Conservation (phyloP, 2,888 invertebrate species). For the Volucella zonaria region DNA sequence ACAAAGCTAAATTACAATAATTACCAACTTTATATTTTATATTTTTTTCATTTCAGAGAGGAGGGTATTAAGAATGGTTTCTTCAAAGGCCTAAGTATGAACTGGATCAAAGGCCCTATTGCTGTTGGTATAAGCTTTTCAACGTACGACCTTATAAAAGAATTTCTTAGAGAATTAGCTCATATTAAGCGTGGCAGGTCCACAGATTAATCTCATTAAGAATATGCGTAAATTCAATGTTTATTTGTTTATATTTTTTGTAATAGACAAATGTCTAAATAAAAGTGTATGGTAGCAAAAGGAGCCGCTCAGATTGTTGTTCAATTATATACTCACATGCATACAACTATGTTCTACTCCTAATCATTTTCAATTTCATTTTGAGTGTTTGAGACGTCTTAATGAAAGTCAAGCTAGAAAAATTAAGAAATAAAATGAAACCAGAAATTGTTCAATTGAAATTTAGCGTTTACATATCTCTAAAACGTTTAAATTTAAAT, state of each 20-base stretch:
- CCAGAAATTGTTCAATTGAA: too few relatives aligned
- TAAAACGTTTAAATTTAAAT: too few relatives aligned
- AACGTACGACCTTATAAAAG: conserved; percentile 92
- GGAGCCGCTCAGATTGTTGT: conserved; percentile 13
- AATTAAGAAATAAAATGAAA: too few relatives aligned
- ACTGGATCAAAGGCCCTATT: conserved; percentile 97
- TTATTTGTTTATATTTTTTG: not conserved
- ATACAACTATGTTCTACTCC: conserved; percentile 9
- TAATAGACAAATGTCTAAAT: conserved; percentile 19
- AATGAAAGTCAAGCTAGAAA: too few relatives aligned
- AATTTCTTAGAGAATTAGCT: conserved; percentile 84
- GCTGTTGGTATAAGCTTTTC: conserved; percentile 98
- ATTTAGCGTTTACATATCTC: too few relatives aligned
- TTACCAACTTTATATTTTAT: not conserved
- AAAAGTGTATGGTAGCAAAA: conserved; percentile 22
- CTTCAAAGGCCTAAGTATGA: conserved; percentile 99
- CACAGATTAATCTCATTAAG: conserved; percentile 27
- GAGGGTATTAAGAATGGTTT: conserved; percentile 95
- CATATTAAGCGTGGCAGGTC: conserved; percentile 80
- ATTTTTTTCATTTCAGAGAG: conserved; percentile 83
- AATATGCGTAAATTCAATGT: conserved; percentile 16
- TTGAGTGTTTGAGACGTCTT: not conserved
- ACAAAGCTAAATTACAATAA: too few relatives aligned
- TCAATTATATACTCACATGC: conserved; percentile 27
- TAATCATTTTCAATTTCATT: conserved; percentile 4